phyloP scores from a whole-genome alignment of 2,888 invertebrate genomes.

The Meiosimyza platycephala region DNA sequence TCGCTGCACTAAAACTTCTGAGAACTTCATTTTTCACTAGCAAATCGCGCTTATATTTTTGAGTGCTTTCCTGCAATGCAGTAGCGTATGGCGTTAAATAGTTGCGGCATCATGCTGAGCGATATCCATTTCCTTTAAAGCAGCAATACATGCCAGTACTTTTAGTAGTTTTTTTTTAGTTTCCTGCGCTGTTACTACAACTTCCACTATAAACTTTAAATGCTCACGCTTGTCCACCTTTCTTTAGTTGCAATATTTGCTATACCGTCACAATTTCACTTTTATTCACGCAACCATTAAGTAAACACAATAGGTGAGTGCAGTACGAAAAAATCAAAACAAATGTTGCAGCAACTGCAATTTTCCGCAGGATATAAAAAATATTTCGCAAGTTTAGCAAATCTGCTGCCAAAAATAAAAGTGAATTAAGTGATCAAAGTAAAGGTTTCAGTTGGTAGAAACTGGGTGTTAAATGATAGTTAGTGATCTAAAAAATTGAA shows the following conservation, averaged over 20 bases:
- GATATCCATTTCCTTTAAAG: constrained; percentile 26
- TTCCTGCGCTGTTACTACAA: too few species aligned
- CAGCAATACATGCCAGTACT: background rate
- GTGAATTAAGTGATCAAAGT: too few species aligned
- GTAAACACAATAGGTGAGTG: background rate
- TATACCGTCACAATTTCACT: background rate
- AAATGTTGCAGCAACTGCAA: background rate
- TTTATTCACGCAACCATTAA: constrained; percentile 4
- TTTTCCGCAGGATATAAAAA: constrained; percentile 27
- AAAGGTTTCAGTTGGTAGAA: too few species aligned
- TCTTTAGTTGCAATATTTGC: too few species aligned
- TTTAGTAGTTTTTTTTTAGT: background rate
- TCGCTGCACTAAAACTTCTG: too few species aligned
- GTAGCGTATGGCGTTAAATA: background rate
- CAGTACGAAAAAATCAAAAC: background rate
- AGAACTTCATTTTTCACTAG: background rate
- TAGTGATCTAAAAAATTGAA: too few species aligned
- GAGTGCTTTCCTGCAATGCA: too few species aligned
- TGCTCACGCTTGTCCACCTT: too few species aligned
- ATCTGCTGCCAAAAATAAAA: too few species aligned
- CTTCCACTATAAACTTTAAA: too few species aligned
- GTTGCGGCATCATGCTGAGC: background rate
- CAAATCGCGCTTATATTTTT: too few species aligned
- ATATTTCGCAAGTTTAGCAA: background rate
- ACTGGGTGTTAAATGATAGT: too few species aligned